phyloP scores from a whole-genome alignment of 2,113 vertebrate genomes.

The Apaloderma vittatum region DNA sequence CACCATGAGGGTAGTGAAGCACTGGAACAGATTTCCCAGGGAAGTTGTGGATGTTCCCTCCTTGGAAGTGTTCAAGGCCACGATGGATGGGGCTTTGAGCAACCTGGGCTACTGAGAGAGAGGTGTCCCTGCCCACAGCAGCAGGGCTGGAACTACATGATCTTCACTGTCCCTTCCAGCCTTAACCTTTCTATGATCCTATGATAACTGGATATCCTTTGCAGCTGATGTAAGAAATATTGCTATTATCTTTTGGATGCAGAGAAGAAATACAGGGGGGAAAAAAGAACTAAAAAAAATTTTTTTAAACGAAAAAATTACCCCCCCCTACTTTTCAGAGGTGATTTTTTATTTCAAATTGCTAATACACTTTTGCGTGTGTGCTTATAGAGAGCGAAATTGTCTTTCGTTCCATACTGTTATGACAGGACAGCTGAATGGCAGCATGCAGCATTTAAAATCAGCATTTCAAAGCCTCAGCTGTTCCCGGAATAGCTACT shows the following conservation, averaged over 20 bases:
- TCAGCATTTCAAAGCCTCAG: conserved; percentile 66
- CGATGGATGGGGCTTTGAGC: too few relatives aligned
- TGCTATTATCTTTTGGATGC: not conserved
- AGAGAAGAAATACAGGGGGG: not conserved
- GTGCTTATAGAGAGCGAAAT: not conserved
- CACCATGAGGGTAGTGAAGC: too few relatives aligned
- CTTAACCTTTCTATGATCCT: too few relatives aligned
- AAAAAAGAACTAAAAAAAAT: not conserved
- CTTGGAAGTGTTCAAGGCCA: too few relatives aligned
- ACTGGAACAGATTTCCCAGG: too few relatives aligned
- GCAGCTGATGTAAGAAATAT: not conserved
- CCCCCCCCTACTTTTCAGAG: not conserved
- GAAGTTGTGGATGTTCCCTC: too few relatives aligned
- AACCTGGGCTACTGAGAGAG: too few relatives aligned
- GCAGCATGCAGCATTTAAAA: conserved; percentile 17
- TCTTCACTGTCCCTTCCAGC: too few relatives aligned
- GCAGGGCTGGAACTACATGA: too few relatives aligned
- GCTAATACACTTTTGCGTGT: not conserved
- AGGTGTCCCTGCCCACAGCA: too few relatives aligned
- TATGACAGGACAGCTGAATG: conserved; percentile 20
- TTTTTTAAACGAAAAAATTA: not conserved
- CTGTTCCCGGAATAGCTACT: conserved; percentile 58
- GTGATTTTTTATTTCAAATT: not conserved
- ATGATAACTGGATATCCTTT: not conserved
- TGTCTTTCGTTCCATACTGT: not conserved